Base-by-base conservation (phyloP, 1,140 invertebrate genomes). In the Apis dorsata region DNA sequence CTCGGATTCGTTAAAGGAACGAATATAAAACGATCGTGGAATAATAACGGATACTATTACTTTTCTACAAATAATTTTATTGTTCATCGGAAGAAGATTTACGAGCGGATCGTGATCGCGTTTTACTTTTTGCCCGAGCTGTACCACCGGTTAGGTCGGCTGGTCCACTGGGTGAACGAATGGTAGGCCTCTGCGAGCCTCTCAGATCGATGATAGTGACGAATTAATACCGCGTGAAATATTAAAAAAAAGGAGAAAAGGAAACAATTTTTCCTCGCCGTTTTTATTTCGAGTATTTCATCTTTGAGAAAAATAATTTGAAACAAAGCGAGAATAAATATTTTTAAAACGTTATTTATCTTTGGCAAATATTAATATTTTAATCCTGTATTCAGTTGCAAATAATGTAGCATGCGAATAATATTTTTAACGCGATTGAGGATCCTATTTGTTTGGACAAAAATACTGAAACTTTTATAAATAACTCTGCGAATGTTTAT, bases 91-190 rank as follows among this genome's bases (percentile, higher is more conserved):
- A 66, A 63, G 57, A 62, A 63, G 57, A 62, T 57, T 53, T 21
- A 71, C 44, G 62, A n/a, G 57, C 66, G 76, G 60, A 59, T n/a
- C 57, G 57, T 21, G 28, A 28, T 69, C 44, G 28, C 49, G 60
- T 62, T 78, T 75, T 74, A 62, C 51, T 88, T 88, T 86, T 80
- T 87, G 51, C 59, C 10, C 62, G 63, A 85, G 87, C 86, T 88
- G 84, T 86, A 88, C 78, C 81, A 81, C 84, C 81, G 78, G 86
- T 87, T 78, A 34, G 59, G 63, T 86, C 81, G 84, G 79, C 55
- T 65, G n/a, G 74, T 86, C 68, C 72, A 51, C 60, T n/a, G 84
- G 44, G 21, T 9, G 62, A 77, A 77, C 74, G 74, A 66, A 85
- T 86, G 83, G 80, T 65, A 81, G 73, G 49, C 66, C 66, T 84